Evolutionary conservation across 2,113 vertebrate genomes (phyloP).

Genomic region (Nothoprocta pentlandii): DNA sequence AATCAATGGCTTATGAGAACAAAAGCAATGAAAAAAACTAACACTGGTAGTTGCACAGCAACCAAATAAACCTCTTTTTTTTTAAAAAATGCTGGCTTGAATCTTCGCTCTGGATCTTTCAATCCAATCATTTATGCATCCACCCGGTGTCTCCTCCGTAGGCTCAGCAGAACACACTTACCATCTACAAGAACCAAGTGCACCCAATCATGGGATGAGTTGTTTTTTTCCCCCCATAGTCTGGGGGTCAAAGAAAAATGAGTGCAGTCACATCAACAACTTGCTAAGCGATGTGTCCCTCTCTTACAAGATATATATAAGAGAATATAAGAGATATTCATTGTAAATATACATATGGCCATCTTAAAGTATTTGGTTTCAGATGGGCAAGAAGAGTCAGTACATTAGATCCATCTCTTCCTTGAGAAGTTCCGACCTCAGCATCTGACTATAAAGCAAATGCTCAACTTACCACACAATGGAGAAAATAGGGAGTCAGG

Average conservation of each 20-base stretch:
- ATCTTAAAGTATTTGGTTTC: neutral
- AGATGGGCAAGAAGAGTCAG: neutral
- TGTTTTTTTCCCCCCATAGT: neutral
- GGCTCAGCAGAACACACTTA: neutral
- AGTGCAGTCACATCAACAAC: neutral
- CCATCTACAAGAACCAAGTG: neutral
- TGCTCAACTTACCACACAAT: neutral
- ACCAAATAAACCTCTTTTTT: accelerated
- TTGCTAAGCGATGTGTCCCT: accelerated
- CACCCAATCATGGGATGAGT: neutral
- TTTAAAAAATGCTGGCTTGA: accelerated
- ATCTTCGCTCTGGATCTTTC: neutral
- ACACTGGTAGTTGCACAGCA: accelerated
- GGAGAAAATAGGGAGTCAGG: accelerated
- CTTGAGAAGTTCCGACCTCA: neutral
- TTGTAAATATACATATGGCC: neutral
- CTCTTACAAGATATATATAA: too few relatives aligned
- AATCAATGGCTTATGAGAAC: too few relatives aligned
- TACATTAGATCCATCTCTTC: accelerated
- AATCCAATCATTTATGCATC: neutral
- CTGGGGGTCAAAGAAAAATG: accelerated
- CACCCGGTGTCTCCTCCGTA: neutral
- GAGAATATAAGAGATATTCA: accelerated
- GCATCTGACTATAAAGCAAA: neutral
- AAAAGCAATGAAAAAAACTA: too few relatives aligned